Base-by-base conservation (phyloP, 2,888 invertebrate genomes). In the Ctenicera cuprea region DNA sequence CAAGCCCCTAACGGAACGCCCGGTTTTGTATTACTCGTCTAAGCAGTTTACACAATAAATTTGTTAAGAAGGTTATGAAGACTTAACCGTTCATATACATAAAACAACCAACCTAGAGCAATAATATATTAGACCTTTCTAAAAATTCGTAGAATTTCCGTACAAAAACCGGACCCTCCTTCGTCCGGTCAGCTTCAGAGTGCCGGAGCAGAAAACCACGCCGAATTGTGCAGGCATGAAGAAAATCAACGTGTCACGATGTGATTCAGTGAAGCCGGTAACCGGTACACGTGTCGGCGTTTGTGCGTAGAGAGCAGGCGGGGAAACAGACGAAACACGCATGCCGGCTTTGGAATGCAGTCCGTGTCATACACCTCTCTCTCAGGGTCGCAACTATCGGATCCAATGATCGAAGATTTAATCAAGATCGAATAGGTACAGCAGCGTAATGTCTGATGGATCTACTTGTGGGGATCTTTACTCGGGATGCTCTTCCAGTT, bases 261-360 rank as follows among this genome's bases (percentile, higher is more conserved):
- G 74, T 67, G 74, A 71, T 71, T 68, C 68, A 68, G 68, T 54
- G 52, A 64, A 57, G 73, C 68, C 73, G 67, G 73, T 43, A 72
- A 68, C 73, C 73, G 68, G 73, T 73, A 75, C 78, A 78, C 78
- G 78, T 78, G 78, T 77, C 78, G 73, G 54, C 50, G 68, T 67
- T 33, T 43, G 57, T 73, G 72, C 76, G 75, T 71, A 74, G 76
- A 76, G 65, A 67, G 69, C 50, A 57, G 73, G 54, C 45, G 69
- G 70, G 71, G 71, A 63, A 66, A 64, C 37, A 61, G 62, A 48
- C 62, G 67, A 65, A 68, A 71, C 75, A 77, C 77, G 77, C 75
- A 77, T 67, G 77, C 76, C 68, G 66, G 66, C 74, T 59, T 45
- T 76, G 78, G 78, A 77, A 77, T 77, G 78, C 76, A 73, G 77